phyloP scores from a whole-genome alignment of 1,140 invertebrate genomes.

The Apis mellifera region DNA sequence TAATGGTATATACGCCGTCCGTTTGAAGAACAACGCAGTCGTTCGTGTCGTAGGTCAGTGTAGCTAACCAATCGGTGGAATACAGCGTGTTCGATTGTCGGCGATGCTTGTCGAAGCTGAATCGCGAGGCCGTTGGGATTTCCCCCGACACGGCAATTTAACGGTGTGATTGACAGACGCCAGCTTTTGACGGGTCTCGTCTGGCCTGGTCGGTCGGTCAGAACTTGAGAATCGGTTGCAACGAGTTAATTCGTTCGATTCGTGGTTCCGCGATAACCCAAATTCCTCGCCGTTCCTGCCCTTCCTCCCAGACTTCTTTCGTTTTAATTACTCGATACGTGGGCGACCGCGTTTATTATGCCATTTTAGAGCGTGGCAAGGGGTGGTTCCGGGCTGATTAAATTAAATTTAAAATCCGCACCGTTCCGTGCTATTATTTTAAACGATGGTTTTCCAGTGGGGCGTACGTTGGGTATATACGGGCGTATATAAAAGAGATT shows the following conservation, averaged over 20 bases:
- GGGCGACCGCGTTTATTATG: constrained; percentile 27
- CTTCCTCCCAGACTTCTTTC: too few species aligned
- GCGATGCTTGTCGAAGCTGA: constrained; percentile 26
- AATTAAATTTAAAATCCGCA: constrained; percentile 42
- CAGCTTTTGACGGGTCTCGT: constrained; percentile 31
- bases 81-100: constrained; percentile 41
- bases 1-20: background rate
- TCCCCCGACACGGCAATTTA: constrained; percentile 50
- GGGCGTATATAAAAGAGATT: constrained; percentile 7
- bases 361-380: background rate
- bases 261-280: constrained; percentile 31
- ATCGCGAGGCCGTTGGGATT: constrained; percentile 38
- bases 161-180: constrained; percentile 56
- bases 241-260: constrained; percentile 45
- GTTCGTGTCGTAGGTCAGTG: constrained; percentile 52
- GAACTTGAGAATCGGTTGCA: constrained; percentile 1
- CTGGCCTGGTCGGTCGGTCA: background rate
- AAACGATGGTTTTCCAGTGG: constrained; percentile 17
- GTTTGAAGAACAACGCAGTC: constrained; percentile 8
- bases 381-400: background rate
- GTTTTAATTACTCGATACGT: constrained; percentile 10
- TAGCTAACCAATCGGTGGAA: background rate
- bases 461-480: background rate
- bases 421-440: constrained; percentile 28
- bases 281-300: background rate